Base-by-base conservation (phyloP, 2,888 invertebrate genomes). In the Pheosia gnoma region DNA sequence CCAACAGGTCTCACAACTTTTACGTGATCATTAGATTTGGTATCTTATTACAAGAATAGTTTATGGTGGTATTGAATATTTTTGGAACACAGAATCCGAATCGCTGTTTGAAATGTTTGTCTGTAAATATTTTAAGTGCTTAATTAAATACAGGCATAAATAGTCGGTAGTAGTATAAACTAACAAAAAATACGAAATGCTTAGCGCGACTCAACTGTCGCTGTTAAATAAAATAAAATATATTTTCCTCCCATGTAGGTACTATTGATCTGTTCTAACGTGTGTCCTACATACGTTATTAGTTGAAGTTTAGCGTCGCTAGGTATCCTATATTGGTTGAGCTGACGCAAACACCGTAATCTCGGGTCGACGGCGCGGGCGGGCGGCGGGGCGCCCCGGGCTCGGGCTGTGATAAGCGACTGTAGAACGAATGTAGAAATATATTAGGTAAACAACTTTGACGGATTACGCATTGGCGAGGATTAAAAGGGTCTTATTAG, bases 361-460 rank as follows among this genome's bases (percentile, higher is more conserved):
- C 82, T 59, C 45, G 61, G 81, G 79, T 79, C 81, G 73, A 66
- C 75, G 78, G 77, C 81, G 25, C n/a, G 25, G 66, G 74, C 78
- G 77, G n/a, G 66, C 75, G 78, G 77, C 81, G 25, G 25, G 66
- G 74, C 78, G 77, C 81, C 81, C 79, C 79, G 57, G 49, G 56
- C 61, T 63, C 49, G 62, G 57, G 47, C 62, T 65, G 59, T 65
- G 75, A 75, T 77, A 79, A 66, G 63, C 39, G 41, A 61, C 63
- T 63, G 57, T 57, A 59, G 47, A 63, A 67, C 61, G 49, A 47
- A 59, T 52, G 43, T 69, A 62, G 60, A 70, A 70, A 63, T 65
- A 63, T 67, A 49, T 61, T 38, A 47, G 62, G 65, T n/a, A 13
- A 13, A 51, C 10, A 49, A 49, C 49, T 49, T 49, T 49, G 49